Evolutionary conservation across 2,888 invertebrate species (phyloP).

Genomic region (Acanthoscelides obtectus): DNA sequence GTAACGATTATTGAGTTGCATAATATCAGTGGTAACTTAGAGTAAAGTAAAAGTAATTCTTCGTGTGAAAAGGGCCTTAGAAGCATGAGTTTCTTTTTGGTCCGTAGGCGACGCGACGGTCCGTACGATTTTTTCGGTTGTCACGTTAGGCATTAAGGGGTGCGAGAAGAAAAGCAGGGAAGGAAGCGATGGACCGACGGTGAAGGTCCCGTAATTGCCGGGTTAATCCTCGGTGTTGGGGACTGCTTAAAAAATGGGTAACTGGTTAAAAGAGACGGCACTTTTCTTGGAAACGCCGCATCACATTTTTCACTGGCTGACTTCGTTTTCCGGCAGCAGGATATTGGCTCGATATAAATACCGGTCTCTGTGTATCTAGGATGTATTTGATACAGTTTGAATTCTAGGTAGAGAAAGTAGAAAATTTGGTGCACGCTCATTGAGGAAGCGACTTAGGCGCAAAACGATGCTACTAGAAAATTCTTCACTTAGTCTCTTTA

Average conservation of each 20-base stretch:
- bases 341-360: not conserved
- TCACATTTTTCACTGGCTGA: not conserved
- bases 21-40: too few species aligned
- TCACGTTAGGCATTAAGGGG: not conserved
- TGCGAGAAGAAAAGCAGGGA: not conserved
- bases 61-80: not conserved
- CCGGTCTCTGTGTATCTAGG: too few species aligned
- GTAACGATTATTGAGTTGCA: too few species aligned
- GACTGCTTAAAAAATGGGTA: not conserved
- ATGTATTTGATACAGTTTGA: too few species aligned
- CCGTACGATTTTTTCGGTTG: not conserved
- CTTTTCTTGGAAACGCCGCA: not conserved
- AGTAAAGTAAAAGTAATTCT: too few species aligned
- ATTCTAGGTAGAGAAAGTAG: too few species aligned
- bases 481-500: too few species aligned
- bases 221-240: not conserved
- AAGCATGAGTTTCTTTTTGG: not conserved
- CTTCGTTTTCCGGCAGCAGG: not conserved
- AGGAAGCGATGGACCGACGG: not conserved
- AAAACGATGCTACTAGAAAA: too few species aligned
- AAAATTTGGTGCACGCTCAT: too few species aligned
- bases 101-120: not conserved
- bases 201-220: not conserved
- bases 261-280: not conserved
- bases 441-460: too few species aligned